Evolutionary conservation across 2,797 vertebrate species (phyloP).

Genomic region (Lepus oiostolus): DNA sequence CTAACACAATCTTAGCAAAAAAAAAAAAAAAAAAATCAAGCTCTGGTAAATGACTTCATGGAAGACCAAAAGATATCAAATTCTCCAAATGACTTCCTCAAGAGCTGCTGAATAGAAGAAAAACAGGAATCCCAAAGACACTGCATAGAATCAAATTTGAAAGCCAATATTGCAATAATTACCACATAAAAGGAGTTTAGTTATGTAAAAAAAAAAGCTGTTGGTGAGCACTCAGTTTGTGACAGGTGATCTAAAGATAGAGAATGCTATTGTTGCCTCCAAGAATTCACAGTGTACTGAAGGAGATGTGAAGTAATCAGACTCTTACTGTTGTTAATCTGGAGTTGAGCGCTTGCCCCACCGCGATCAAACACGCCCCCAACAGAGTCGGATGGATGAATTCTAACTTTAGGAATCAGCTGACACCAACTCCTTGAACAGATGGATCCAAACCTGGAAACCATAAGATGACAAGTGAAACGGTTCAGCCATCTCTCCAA

Average conservation of each 20-base stretch:
- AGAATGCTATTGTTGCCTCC: neutral
- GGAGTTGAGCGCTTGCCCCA: conserved; percentile 2
- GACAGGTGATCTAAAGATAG: neutral
- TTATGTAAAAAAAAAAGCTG: neutral
- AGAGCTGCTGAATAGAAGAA: conserved; percentile 41
- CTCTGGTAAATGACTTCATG: conserved; percentile 28
- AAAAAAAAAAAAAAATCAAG: conserved; percentile 48
- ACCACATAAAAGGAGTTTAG: conserved; percentile 53
- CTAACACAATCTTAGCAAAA: neutral
- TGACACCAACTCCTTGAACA: conserved; percentile 28
- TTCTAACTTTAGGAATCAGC: conserved; percentile 50
- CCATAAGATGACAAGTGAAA: conserved; percentile 15
- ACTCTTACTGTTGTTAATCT: neutral
- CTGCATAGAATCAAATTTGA: conserved; percentile 72
- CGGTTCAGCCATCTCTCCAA: neutral
- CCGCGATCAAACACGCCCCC: conserved; percentile 61
- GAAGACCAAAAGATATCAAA: conserved; percentile 61
- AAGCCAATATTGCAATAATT: conserved; percentile 66
- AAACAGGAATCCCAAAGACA: conserved; percentile 69
- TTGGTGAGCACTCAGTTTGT: neutral
- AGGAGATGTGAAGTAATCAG: neutral
- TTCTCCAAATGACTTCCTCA: conserved; percentile 27
- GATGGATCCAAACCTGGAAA: conserved; percentile 51
- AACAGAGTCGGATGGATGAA: neutral
- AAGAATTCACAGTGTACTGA: neutral